Base-by-base conservation (phyloP, 2,888 invertebrate species). In the Xestobium rufovillosum region DNA sequence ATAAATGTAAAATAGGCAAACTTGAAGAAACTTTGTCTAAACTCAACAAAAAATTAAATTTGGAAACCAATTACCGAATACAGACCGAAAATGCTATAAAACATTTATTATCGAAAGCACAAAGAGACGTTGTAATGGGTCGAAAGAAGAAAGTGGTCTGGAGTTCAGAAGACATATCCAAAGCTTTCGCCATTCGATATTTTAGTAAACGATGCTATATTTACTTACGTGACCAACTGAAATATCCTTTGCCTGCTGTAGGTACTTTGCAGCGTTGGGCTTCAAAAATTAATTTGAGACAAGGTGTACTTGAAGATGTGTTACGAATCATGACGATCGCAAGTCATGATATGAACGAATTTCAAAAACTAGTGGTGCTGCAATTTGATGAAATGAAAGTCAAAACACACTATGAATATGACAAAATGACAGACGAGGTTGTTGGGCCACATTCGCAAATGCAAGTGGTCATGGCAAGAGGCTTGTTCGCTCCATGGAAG, bases 321-420 rank as follows among this genome's bases (percentile, higher is more conserved):
- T 30, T 42, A 2, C 28, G 19, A 2, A 29, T 45, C 14, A 41
- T 43, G 38, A 12, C 38, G 26, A 23, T 45, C 9, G 40, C 39
- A 13, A 38, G 34, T 6, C 14, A 27, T n/a, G 31, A 36, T 10
- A 37, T 43, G 37, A 35, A 19, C 2, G 30, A 34, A 1, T 32
- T 28, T 33, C 31, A 45, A 15, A 38, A 40, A 26, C 9, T 37
- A 2, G 31, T 26, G 2, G 38, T 45, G 2, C 6, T 45, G 1
- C 26, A 36, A 15, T 43, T 39, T 26, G 43, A 43, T 14, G 41
- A 43, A 39, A 28, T 43, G 14, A 44, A n/a, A n/a, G n/a, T n/a
- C n/a, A n/a, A n/a, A n/a, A n/a, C n/a, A n/a, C n/a, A n/a, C n/a
- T n/a, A n/a, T 26, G 34, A 39, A 33, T 32, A 40, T 28, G 36